Evolutionary conservation across 2,888 invertebrate species (phyloP), one percentile per base, ranked within the genome.

Genomic region (Eristalis pertinax): DNA sequence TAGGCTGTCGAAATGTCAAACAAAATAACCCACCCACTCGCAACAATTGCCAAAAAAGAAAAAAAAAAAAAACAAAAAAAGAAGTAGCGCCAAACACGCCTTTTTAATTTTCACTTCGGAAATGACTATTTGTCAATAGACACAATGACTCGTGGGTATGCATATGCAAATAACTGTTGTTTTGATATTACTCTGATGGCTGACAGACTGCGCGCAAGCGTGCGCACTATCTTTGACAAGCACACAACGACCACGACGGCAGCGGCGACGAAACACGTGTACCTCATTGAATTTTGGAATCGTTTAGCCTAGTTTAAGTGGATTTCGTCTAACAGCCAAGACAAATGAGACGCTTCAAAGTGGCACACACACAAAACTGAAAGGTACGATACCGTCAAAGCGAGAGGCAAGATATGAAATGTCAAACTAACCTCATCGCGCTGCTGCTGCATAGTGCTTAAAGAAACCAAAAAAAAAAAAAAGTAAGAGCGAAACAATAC

Each of bases 401-500:
- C 1, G 50, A 58, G 38, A 58, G 43, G 41, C 60, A 68, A n/a
- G 62, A 76, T 60, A 68, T 50, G 32, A 76, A 76, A 76, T 76
- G 68, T 76, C 76, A 78, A 70, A 69, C 50, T 50, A 38, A 77
- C 19, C 50, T 50, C 50, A 50, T 19, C 50, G 50, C n/a, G n/a
- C n/a, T n/a, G n/a, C 50, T 50, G 50, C 50, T 50, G n/a, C 50
- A 50, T 4, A 19, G 50, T 8, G 50, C 50, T 50, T 19, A 19
- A 63, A 50, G 15, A 22, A 19, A 19, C 19, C n/a, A 26, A 43
- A 43, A n/a, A 29, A 19, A 3, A 19, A 38, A 22, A 70, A 77
- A 78, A 78, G 78, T 78, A 78, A 78, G 78, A 78, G 78, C 78
- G 64, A 70, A 22, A 64, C 78, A 70, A 78, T 70, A 77, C 77